Base-by-base conservation (phyloP, 2,797 vertebrate species). In the Enteromius viviparus region DNA sequence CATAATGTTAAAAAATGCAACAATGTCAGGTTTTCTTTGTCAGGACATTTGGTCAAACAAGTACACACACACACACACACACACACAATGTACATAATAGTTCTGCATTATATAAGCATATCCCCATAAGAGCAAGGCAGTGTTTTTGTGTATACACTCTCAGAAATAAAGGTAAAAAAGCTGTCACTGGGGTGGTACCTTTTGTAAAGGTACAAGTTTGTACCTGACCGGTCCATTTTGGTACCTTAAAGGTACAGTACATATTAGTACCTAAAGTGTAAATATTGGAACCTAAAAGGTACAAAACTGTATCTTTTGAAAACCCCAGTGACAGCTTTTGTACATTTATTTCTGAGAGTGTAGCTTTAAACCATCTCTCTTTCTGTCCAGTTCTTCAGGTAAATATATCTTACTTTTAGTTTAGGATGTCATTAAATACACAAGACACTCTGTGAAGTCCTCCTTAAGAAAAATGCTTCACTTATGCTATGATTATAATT, bases 401-500 rank as follows among this genome's bases (percentile, higher is more conserved):
- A 47, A 78, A 42, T 51, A 4, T 51, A 4, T 40, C 26, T 80
- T 51, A 45, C 6, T 81, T 40, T 26, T 14, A n/a, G 2, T 53
- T 49, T 66, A 66, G 66, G 29, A 69, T 29, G 58, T 4, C 42
- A 47, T 45, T 72, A 70, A 42, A 65, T 29, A 45, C 29, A 47
- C 14, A 26, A 45, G 15, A 34, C 29, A 68, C n/a, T 37, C 29
- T 37, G 53, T 47, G n/a, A 58, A 78, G 42, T 68, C 55, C n/a
- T 70, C 15, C 62, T 21, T 62, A 26, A 23, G 21, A 47, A 51
- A 58, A 21, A 23, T 4, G 3, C 19, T 19, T 81, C 55, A 34
- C 21, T n/a, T 51, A 10, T 53, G 11, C 82, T 65, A 55, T 19
- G 5, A 6, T 90, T 86, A 95, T 17, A 94, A 89, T 78, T 95